Base-by-base conservation (phyloP, 2,888 invertebrate species). In the Ichneumoninae sp. region DNA sequence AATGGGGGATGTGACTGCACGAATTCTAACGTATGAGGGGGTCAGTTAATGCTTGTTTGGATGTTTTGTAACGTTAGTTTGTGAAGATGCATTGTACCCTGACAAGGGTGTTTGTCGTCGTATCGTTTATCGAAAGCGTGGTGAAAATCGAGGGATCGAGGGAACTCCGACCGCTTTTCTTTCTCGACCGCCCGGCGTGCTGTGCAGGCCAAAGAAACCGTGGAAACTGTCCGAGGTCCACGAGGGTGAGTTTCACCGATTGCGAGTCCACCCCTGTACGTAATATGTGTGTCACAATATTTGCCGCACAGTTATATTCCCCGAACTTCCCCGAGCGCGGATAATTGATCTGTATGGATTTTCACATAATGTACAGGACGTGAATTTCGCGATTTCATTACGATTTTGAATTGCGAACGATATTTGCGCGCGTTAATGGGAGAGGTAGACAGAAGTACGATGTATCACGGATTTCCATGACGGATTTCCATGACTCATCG, bases 281-380 rank as follows among this genome's bases (percentile, higher is more conserved):
- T 16, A 26, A 50, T 50, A 50, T 50, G 22, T 54, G 16, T 66
- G 73, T 71, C 74, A 81, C 66, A 81, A 81, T 74, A 81, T 81
- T 81, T 81, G 74, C 75, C 66, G 74, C 66, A 19, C 65, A 16
- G 44, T n/a, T 26, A 30, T 66, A 74, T 80, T 74, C 66, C 74
- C 50, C 47, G 65, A 60, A 22, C 26, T 30, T 44, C 13, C 13
- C 13, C 22, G 63, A 63, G 22, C 26, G 3, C 19, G 54, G 22
- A 22, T 22, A 26, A 60, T 60, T 60, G 60, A 60, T 60, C 30
- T 30, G 30, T 60, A 26, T 63, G 50, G 8, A 65, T 74, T 33
- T 75, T 19, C 36, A 65, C 33, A 22, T 65, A 1, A 65, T 33
- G 13, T 36, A 65, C 65, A 19, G 19, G 16, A 57, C 57, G 22